Percentiles rank a stretch among this genome's conserved stretches.
These are phyloP conservation scores for Dolichomitus sp. DNA, from an alignment of 2,888 invertebrate species.

Conservation along the genomic window DNA sequence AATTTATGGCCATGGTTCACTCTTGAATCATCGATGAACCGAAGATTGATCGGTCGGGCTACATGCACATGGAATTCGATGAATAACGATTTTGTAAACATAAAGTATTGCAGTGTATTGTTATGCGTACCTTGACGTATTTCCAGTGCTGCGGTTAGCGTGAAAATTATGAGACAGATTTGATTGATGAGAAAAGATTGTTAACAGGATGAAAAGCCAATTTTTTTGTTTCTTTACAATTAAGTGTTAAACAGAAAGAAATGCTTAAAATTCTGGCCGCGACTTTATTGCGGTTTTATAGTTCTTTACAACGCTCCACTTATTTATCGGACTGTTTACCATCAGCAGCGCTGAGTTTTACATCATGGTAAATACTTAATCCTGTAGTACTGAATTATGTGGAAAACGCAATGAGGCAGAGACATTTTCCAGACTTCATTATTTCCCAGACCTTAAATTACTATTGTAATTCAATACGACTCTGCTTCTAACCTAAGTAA, in stretches of 20 bases:
- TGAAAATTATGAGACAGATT: constrained; percentile 83
- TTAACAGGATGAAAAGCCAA: constrained; percentile 13
- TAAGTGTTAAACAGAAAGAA: too few relatives aligned
- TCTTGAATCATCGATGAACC: constrained; percentile 9
- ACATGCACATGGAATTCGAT: neutral
- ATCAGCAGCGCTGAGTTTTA: too few relatives aligned
- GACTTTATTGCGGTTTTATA: too few relatives aligned
- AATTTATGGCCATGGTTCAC: constrained; percentile 16
- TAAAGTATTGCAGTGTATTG: neutral
- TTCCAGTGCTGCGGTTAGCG: constrained; percentile 91
- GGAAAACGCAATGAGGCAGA: too few relatives aligned
- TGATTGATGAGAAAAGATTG: constrained; percentile 53
- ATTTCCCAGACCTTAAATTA: too few relatives aligned
- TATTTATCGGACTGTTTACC: too few relatives aligned
- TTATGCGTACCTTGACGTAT: constrained; percentile 92
- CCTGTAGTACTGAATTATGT: too few relatives aligned
- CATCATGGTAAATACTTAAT: too few relatives aligned
- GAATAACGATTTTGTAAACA: constrained; percentile 19
- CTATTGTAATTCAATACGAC: neutral
- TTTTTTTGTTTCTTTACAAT: neutral
- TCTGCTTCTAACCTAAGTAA: neutral
- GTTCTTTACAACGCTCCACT: too few relatives aligned
- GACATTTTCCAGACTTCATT: neutral
- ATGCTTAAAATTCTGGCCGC: too few relatives aligned
- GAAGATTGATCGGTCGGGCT: constrained; percentile 7